Base-by-base conservation (phyloP, 2,797 vertebrate genomes). In the Capromys pilorides region DNA sequence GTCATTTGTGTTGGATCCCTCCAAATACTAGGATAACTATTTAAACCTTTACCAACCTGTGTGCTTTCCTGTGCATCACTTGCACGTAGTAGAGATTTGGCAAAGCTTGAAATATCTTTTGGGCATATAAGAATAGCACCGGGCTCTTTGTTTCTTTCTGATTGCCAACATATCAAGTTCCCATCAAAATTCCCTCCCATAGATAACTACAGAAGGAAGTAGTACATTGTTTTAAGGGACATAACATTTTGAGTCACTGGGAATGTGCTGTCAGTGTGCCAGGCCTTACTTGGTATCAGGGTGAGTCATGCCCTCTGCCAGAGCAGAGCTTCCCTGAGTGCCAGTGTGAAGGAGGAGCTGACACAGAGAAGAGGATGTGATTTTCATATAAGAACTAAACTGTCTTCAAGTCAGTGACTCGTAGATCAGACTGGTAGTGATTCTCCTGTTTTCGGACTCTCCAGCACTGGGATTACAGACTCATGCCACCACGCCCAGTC, bases 201-300 rank as follows among this genome's bases (percentile, higher is more conserved):
- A 85, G 54, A 18, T n/a, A 67, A n/a, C 66, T n/a, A 10, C 19
- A 94, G 80, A 78, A 78, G 61, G 83, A 59, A 80, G 51, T 21
- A 69, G 77, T 87, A 51, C 62, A 82, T 84, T 78, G 93, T 91
- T 79, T 87, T 33, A 80, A 92, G 94, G 77, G 45, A 54, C 86
- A 49, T 86, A 86, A 81, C 82, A 92, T 79, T 86, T 62, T 62
- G 41, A 93, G 80, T 79, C 36, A n/a, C 57, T 88, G 61, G 61
- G 71, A 80, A 69, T 89, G 62, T 45, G 28, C 49, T 75, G 75
- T 41, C 57, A 69, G 8, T 80, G 16, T 69, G 77, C 31, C 84
- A 71, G 49, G 9, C 71, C 36, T 28, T 24, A 36, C 41, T 64
- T 31, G 4, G 0, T 26, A 11, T 26, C 5, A 54, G 79, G 24